Base-by-base conservation (phyloP, 2,113 vertebrate species). In the Solenodon paradoxus region DNA sequence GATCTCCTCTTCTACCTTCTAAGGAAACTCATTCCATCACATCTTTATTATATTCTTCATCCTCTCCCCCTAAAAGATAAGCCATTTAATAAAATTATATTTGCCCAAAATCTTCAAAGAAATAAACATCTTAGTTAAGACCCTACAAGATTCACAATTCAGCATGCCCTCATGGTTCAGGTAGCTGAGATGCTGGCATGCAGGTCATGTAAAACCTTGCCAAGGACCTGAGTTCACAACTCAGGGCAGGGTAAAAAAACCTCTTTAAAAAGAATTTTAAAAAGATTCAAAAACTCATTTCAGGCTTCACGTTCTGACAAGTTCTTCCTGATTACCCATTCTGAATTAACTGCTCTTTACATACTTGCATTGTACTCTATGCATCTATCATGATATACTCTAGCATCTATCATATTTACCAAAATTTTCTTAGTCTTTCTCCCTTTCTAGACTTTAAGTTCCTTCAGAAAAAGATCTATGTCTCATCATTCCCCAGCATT, bases 1-100 rank as follows among this genome's bases (percentile, higher is more conserved):
- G 80, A 78, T 45, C 35, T 79, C 42, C 85, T 72, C 53, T 64
- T 94, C 71, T 69, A 78, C 71, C 28, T 53, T 17, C 59, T 94
- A 63, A 9, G 26, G 63, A 9, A 85, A 61, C 3, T 53, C 53
- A 71, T 35, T 63, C 12, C 16, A 92, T 61, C 35, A 85, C 26
- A 66, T 94, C 81, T 90, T 85, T 45, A 84, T 57, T 66, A 83
- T n/a, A 90, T 77, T 90, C 51, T 49, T 69, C 61, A 78, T 49
- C 42, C 1, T 57, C 40, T 78, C 61, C 30, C 61, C 77, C 61
- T 68, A 61, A 90, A 89, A 49, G 26, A 77, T 68, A 78, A 61
- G 11, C 28, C 42, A 61, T 59, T 59, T 66, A 35, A 28, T 83
- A n/a, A 49, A 94, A 92, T 81, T 59, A 69, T 19, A 49, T 71